Base-by-base conservation (phyloP, 2,888 invertebrate genomes). In the Chironomus riparius region DNA sequence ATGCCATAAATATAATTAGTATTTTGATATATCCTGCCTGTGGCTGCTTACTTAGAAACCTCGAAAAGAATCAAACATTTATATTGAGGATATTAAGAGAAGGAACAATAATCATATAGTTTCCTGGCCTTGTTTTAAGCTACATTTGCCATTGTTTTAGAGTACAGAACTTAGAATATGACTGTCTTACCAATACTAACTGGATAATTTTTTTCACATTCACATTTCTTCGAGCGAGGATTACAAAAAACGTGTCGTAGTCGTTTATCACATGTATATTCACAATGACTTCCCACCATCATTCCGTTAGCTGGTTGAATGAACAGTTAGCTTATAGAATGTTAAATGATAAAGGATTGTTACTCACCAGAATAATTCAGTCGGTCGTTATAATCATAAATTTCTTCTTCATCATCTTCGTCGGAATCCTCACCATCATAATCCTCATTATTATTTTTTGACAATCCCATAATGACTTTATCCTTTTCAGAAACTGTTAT, bases 181-280 rank as follows among this genome's bases (percentile, higher is more conserved):
- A 38, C 2, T 38, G 38, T 38, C 38, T 50, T 24, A 72, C 72
- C 92, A 79, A 94, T 88, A 80, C 88, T 87, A 79, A 94, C 94
- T n/a, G 93, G 91, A 83, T 91, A 92, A 80, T 89, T 90, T 81
- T 90, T 89, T 81, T 93, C 91, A 84, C 94, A 94, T 82, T 91
- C 90, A 85, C 94, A 94, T 78, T 86, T 85, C 77, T 87, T 86
- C 76, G 88, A 88, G 79, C 86, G 84, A 77, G 89, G 88, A 84
- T 93, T 92, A 84, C 93, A 93, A 86, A 85, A 87, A 80, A 92
- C 93, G 85, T 94, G 92, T 81, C 89, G 85, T 79, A 94, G 86
- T 79, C 87, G 87, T 4, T 90, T 85, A 84, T 89, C 90, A 85
- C 94, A 94, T 78, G 87, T 86, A 81, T 87, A 86, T 80, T 92